Evolutionary conservation across 2,797 vertebrate genomes (phyloP).

Genomic region (Odontamblyopus rebecca): DNA sequence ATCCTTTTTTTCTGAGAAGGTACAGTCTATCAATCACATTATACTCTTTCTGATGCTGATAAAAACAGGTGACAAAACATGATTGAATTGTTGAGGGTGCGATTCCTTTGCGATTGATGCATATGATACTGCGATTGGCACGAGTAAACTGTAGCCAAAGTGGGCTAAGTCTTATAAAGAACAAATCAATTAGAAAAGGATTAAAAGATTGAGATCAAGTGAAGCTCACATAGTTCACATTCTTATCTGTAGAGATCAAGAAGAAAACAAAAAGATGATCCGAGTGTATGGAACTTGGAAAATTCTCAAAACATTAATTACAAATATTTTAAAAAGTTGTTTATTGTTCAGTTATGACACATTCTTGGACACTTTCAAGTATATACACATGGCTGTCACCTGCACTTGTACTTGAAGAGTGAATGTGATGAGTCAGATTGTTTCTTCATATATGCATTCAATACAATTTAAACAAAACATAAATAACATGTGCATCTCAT

Average conservation of each 20-base stretch:
- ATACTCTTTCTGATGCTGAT: slow-evolving; percentile 57
- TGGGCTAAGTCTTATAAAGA: slow-evolving; percentile 32
- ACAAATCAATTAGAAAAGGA: slow-evolving; percentile 73
- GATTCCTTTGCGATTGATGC: slow-evolving; percentile 12
- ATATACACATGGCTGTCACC: slow-evolving; percentile 47
- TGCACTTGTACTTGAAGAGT: slow-evolving; percentile 45
- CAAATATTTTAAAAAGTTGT: slow-evolving; percentile 55
- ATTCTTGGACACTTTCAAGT: slow-evolving; percentile 64
- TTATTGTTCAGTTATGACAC: slow-evolving; percentile 69
- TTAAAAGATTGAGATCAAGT: slow-evolving; percentile 48
- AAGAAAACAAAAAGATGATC: slow-evolving; percentile 43
- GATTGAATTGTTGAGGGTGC: slow-evolving; percentile 22
- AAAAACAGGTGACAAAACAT: slow-evolving; percentile 20
- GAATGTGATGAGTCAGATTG: slow-evolving; percentile 47
- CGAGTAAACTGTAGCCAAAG: slow-evolving; percentile 19
- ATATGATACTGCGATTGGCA: slow-evolving; percentile 21
- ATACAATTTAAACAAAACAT: slow-evolving; percentile 62
- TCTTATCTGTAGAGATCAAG: slow-evolving; percentile 16
- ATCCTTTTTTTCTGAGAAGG: slow-evolving; percentile 35
- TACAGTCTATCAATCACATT: slow-evolving; percentile 58
- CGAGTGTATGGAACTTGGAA: slow-evolving; percentile 30
- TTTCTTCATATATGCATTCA: slow-evolving; percentile 51
- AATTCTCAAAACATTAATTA: slow-evolving; percentile 15
- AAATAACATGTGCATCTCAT: slow-evolving; percentile 70
- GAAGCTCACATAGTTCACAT: slow-evolving; percentile 28